Base-by-base conservation (phyloP, 2,888 invertebrate genomes). In the Amphipyra tragopoginis region DNA sequence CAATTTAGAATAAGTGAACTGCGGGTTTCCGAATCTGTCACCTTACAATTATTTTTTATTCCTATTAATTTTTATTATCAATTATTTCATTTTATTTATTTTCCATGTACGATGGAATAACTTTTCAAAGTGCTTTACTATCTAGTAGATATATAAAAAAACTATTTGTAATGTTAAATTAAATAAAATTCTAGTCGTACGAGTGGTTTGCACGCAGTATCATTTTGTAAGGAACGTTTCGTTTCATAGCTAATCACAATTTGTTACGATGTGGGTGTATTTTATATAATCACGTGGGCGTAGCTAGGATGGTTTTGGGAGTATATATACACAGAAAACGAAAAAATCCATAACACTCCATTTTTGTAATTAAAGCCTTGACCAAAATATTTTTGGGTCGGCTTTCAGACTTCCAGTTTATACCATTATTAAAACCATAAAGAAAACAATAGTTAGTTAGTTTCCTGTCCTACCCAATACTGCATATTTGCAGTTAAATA, bases 71-170 rank as follows among this genome's bases (percentile, higher is more conserved):
- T 65, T 45, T 36, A 44, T 45, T 14, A 59, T 59, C 42, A 53
- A 40, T 34, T 53, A 38, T 65, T 68, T 75, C 70, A 63, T 68
- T 80, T 70, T 74, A 74, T 75, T 83, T 62, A 62, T 83, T 87
- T 88, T 88, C 88, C 90, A 89, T 86, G 75, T 71, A 77, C 72
- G 79, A 87, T 90, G 90, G 88, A 88, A 88, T 86, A 92, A 91
- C 87, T 92, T 93, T 93, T 93, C 92, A 90, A 94, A 94, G 94
- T 94, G 94, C 94, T 94, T 94, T 94, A 94, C 94, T 94, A 94
- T 94, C 91, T 93, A 91, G 92, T 93, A 93, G 90, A 89, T 93
- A 92, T 88, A 86, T 89, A 81, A 85, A 86, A 87, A 87, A 89
- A 89, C 89, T 93, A 93, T 91, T 91, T 91, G 90, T 93, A 94